Evolutionary conservation across 92 coral and sea anemone genomes (phyloP).

Genomic region (Heliopora coerulea): DNA sequence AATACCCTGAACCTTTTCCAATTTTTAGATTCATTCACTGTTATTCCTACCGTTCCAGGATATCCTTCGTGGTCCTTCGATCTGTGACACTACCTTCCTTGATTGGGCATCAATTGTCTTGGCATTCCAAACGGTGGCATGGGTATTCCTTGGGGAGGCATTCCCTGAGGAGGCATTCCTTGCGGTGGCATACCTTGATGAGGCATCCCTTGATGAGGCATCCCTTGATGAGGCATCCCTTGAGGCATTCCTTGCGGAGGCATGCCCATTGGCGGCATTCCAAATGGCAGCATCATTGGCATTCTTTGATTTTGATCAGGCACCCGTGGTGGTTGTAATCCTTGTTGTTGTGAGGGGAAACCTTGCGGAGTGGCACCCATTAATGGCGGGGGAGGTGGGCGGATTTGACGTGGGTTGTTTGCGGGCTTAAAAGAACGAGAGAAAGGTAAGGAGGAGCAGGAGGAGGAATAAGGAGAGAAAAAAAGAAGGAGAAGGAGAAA

Average conservation of each 20-base stretch:
- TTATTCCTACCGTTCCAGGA: no score
- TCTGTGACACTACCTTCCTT: neutral
- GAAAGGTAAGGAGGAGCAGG: neutral
- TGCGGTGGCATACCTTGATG: conserved; percentile 45
- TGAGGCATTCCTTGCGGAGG: conserved; percentile 19
- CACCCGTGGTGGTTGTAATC: conserved; percentile 6
- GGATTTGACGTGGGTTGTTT: conserved; percentile 34
- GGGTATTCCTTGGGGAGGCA: conserved; percentile 59
- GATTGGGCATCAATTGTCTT: conserved; percentile 36
- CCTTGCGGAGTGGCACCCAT: conserved; percentile 35
- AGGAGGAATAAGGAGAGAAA: neutral
- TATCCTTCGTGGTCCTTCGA: no score
- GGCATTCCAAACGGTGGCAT: conserved; percentile 52
- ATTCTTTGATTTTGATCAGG: conserved; percentile 27
- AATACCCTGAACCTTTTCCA: no score
- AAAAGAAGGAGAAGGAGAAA: neutral
- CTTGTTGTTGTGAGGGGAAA: conserved; percentile 31
- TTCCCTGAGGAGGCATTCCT: conserved; percentile 39
- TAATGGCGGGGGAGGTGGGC: conserved; percentile 58
- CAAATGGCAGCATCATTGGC: conserved; percentile 48
- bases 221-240: conserved; percentile 1
- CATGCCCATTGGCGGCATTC: conserved; percentile 41
- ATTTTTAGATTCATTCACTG: no score
- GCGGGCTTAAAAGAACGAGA: conserved; percentile 7
- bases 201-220: conserved; percentile 11